phyloP scores from a whole-genome alignment of 2,888 invertebrate genomes.

The Chloroclystis v-ata region DNA sequence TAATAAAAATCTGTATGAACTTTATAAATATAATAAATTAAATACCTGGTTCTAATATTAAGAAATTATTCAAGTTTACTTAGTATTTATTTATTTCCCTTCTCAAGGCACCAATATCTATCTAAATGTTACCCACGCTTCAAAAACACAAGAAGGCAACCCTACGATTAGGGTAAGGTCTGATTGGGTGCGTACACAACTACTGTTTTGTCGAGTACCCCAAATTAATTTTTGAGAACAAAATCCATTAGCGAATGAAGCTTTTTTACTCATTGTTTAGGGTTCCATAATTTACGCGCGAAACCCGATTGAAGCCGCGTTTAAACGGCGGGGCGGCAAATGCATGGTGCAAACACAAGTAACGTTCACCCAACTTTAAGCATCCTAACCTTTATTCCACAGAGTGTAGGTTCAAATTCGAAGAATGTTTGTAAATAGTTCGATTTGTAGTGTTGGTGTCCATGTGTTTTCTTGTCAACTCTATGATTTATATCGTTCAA shows the following conservation, averaged over 20 bases:
- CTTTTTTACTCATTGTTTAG: constrained; percentile 69
- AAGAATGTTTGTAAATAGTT: constrained; percentile 13
- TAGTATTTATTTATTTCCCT: too few relatives aligned
- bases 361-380: not conserved
- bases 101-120: too few relatives aligned
- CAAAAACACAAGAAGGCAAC: constrained; percentile 21
- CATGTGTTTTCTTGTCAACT: constrained; percentile 70
- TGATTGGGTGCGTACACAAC: constrained; percentile 68
- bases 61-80: too few relatives aligned
- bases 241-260: constrained; percentile 74
- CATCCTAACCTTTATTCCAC: constrained; percentile 23
- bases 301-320: constrained; percentile 68
- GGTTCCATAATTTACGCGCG: constrained; percentile 72
- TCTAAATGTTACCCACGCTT: not conserved
- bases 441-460: constrained; percentile 34
- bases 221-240: constrained; percentile 76
- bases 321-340: constrained; percentile 72
- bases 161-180: constrained; percentile 44
- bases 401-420: constrained; percentile 31
- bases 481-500: constrained; percentile 70
- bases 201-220: constrained; percentile 68
- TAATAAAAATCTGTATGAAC: too few relatives aligned
- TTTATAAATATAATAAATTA: too few relatives aligned
- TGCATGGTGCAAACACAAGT: constrained; percentile 38
- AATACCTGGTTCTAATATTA: too few relatives aligned